Base-by-base conservation (phyloP, 2,888 invertebrate genomes). In the Ophraella communa region DNA sequence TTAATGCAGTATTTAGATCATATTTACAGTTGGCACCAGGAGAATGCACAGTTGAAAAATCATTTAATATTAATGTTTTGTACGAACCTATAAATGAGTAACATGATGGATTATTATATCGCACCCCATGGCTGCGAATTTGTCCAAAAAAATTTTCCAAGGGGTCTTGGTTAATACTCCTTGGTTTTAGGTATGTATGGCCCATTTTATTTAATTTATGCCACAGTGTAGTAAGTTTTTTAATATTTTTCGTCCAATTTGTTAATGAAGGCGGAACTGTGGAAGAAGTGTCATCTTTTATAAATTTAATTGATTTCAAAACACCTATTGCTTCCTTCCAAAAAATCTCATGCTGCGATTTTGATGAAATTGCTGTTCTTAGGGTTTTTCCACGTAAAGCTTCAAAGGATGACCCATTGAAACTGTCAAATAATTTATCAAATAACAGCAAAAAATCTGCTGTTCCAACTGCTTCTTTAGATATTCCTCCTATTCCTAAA, bases 71-170 rank as follows among this genome's bases (percentile, higher is more conserved):
- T 14, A 71, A 14, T 0, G 60, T 57, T 65, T 71, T 73, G 39
- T 62, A 71, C 11, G 68, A 62, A 8, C 54, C 3, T 3, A 47
- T 52, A 62, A 71, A 69, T 27, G 55, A 44, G 10, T 18, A 44
- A 30, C 58, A 61, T 0, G 66, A 65, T 7, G 71, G 71, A 51
- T 70, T 70, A 3, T 59, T 66, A 55, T 69, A 60, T 42, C 70
- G 23, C 7, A 66, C 18, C 4, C 69, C 71, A 42, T 72, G 72
- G 35, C 65, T 67, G 18, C 70, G 55, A 35, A 72, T 61, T 21
- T 57, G 39, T 8, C 65, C 69, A 60, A 73, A 73, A n/a, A 55
- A 69, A 70, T 68, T 71, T 65, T 71, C 72, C 10, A 73, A 17
- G 0, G 68, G 68, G 55, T 73, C 72, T 55, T 71, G 71, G 44